phyloP scores from a whole-genome alignment of 2,113 vertebrate genomes.

The Bolborhynchus lineola region DNA sequence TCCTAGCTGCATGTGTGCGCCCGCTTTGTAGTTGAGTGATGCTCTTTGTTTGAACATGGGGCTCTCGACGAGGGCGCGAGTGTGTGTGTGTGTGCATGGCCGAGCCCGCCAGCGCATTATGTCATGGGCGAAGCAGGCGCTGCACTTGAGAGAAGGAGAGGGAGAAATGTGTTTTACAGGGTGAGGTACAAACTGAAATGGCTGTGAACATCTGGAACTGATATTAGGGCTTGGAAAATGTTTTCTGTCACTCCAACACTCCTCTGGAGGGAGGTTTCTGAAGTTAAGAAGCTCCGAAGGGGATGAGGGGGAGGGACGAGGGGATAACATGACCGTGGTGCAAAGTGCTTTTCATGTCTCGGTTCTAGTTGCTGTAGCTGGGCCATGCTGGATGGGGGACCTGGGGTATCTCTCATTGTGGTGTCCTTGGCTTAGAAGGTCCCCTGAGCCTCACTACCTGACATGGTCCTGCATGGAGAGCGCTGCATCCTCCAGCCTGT shows the following conservation, averaged over 20 bases:
- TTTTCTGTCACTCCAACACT: conserved; percentile 71
- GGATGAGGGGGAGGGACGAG: conserved; percentile 5
- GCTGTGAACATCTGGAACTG: conserved; percentile 79
- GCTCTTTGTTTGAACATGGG: conserved; percentile 54
- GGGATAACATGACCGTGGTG: neutral
- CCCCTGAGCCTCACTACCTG: neutral
- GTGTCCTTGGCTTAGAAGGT: neutral
- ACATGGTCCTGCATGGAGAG: neutral
- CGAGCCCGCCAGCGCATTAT: conserved; percentile 45
- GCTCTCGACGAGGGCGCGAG: neutral
- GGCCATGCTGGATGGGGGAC: accelerated
- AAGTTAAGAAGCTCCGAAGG: conserved; percentile 61
- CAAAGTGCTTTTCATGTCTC: conserved; percentile 38
- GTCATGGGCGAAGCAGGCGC: conserved; percentile 62
- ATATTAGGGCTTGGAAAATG: conserved; percentile 74
- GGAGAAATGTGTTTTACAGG: conserved; percentile 74
- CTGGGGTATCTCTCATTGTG: accelerated
- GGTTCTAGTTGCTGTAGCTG: neutral
- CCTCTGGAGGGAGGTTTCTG: conserved; percentile 64
- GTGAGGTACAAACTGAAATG: conserved; percentile 74
- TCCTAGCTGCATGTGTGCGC: conserved; percentile 5
- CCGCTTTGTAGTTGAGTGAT: conserved; percentile 42
- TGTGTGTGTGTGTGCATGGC: neutral
- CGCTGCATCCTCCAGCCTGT: neutral
- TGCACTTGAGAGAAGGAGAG: conserved; percentile 37